Percentiles rank a stretch among this genome's conserved stretches.
Conservation (phyloP, 2,797 vertebrate genomes). For the Crocodylus rhombifer region DNA sequence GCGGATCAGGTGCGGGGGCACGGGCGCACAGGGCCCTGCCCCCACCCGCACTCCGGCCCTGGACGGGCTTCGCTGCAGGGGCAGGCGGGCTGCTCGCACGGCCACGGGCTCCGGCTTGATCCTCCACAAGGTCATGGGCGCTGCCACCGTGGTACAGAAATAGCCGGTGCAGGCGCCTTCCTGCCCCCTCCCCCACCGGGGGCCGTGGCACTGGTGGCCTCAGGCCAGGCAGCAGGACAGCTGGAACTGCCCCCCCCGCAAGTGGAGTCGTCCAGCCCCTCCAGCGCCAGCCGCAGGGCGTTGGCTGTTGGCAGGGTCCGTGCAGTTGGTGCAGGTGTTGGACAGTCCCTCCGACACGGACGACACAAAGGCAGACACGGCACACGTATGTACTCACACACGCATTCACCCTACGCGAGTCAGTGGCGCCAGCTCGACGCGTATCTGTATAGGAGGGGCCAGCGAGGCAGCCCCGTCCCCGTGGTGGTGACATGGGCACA, state of each 20-base stretch:
- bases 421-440: slow-evolving; percentile 47
- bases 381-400: slow-evolving; percentile 77
- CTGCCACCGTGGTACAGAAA: too few species aligned
- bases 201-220: too few species aligned
- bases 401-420: slow-evolving; percentile 65
- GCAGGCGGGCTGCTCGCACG: too few species aligned
- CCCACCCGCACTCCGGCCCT: too few species aligned
- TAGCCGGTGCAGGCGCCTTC: too few species aligned
- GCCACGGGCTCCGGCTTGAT: too few species aligned
- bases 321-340: not conserved
- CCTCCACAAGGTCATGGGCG: too few species aligned
- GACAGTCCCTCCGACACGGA: slow-evolving; percentile 52
- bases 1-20: too few species aligned
- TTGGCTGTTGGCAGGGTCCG: not conserved
- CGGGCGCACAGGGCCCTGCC: too few species aligned
- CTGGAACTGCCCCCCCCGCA: slow-evolving; percentile 1
- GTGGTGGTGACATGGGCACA: slow-evolving; percentile 34
- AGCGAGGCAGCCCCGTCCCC: slow-evolving; percentile 48
- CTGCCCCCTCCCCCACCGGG: not conserved
- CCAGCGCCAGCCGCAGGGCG: not conserved
- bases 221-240: not conserved
- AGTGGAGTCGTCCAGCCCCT: slow-evolving; percentile 20
- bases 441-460: slow-evolving; percentile 49
- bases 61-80: too few species aligned
- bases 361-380: slow-evolving; percentile 74